Conservation (phyloP, 2,888 invertebrate genomes). For the Glyphotaelius pellucidus region DNA sequence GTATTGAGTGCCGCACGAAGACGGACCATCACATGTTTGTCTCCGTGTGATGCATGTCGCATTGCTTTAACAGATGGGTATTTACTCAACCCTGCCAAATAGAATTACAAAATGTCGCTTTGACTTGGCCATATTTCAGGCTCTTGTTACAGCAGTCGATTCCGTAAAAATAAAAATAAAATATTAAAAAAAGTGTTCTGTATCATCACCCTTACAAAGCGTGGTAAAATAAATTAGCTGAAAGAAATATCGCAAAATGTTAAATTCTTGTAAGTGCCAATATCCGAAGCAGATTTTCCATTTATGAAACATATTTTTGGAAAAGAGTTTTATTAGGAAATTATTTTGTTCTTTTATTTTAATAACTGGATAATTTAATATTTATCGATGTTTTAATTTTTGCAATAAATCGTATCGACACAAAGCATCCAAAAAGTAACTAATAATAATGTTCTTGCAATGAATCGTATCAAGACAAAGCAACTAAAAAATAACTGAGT, state of each 20-base stretch:
- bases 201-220: background rate
- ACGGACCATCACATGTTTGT: constrained; percentile 51
- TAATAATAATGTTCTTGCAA: background rate
- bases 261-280: background rate
- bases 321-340: background rate
- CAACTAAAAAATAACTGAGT: constrained; percentile 32
- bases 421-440: constrained; percentile 28
- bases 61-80: constrained; percentile 26
- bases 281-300: no score
- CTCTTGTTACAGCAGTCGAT: background rate
- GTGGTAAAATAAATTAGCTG: no score
- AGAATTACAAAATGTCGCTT: background rate
- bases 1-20: constrained; percentile 56
- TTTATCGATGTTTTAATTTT: background rate
- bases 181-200: background rate
- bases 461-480: background rate
- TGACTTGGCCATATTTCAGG: background rate
- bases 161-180: background rate
- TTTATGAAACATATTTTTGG: background rate
- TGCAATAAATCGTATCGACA: background rate
- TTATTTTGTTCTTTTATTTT: background rate
- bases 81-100: background rate
- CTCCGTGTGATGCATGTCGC: constrained; percentile 55
- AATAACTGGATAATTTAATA: background rate
- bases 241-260: background rate